Base-by-base conservation (phyloP, 2,113 vertebrate genomes). In the Grus americana region DNA sequence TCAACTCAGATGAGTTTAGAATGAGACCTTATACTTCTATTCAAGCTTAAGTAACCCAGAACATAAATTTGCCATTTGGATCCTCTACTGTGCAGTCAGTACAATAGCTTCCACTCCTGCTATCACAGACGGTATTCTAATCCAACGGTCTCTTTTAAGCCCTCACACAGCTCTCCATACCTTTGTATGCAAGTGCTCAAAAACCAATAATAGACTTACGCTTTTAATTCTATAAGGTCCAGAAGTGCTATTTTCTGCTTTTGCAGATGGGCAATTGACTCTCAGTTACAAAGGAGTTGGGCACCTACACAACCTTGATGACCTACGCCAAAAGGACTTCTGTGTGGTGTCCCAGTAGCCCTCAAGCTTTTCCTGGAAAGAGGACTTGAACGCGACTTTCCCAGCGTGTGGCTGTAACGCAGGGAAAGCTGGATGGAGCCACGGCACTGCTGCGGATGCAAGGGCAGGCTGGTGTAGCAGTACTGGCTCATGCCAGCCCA, bases 51-150 rank as follows among this genome's bases (percentile, higher is more conserved):
- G 70, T 29, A 84, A 84, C 36, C 10, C 54, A 44, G 52, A 89
- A 91, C 29, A 59, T 67, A 86, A 93, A 94, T 94, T 80, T 91
- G 44, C 57, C 40, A n/a, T 72, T 89, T 89, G 58, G 27, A 87
- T 75, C 73, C 83, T 89, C 58, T 57, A 21, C 38, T 2, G 1
- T 42, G n/a, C 54, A 82, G 40, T n/a, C 91, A 89, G 65, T 86
- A 71, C 49, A 79, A 86, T 12, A 93, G 73, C 59, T 67, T 80
- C 68, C 40, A 59, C 24, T 94, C 74, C 76, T 91, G 32, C 61
- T 81, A 19, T 47, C 80, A 68, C 62, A 93, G 88, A 46, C 6
- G 8, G 67, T 44, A 72, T 73, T 85, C 50, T 59, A 91, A 47
- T 63, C 47, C 84, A 68, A 26, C 1, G 0, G 26, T 42, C 59